Percentiles rank a stretch among this genome's conserved stretches.
Evolutionary conservation across 2,888 invertebrate species (phyloP).

Genomic region (Pemphredon lugubris): DNA sequence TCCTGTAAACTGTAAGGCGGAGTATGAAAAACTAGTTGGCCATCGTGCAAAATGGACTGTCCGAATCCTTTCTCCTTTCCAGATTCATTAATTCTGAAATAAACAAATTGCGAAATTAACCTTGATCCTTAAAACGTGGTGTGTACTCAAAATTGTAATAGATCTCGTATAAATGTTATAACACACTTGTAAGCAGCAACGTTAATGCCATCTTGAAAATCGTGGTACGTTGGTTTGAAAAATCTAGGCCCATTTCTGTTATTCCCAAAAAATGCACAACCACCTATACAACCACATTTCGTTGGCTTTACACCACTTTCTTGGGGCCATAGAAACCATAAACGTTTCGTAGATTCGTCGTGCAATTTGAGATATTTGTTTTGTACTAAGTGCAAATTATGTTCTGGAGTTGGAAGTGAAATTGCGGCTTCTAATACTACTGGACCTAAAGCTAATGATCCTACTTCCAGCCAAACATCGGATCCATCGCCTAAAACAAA

Average conservation of each 20-base stretch:
- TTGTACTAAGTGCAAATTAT: conserved; percentile 89
- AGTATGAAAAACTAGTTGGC: conserved; percentile 94
- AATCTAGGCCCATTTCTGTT: conserved; percentile 94
- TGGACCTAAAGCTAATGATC: conserved; percentile 94
- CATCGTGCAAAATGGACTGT: conserved; percentile 94
- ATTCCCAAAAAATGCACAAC: conserved; percentile 96
- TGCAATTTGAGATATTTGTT: conserved; percentile 91
- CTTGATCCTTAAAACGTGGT: too few relatives aligned
- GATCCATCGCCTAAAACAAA: conserved; percentile 79
- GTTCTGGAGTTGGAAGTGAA: conserved; percentile 89
- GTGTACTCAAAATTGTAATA: too few relatives aligned
- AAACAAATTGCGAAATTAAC: too few relatives aligned
- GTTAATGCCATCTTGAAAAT: conserved; percentile 91
- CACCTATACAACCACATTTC: conserved; percentile 97
- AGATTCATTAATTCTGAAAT: conserved; percentile 86
- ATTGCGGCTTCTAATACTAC: conserved; percentile 94
- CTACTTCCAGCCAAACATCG: conserved; percentile 96
- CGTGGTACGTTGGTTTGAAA: conserved; percentile 91
- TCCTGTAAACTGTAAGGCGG: conserved; percentile 92
- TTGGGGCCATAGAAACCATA: conserved; percentile 97
- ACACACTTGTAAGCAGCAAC: conserved; percentile 87
- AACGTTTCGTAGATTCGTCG: conserved; percentile 91
- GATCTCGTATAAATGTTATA: too few relatives aligned
- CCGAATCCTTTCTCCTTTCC: conserved; percentile 95
- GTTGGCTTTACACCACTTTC: conserved; percentile 84